These are phyloP conservation scores for Sandelia bainsii DNA, from an alignment of 2,797 vertebrate genomes.

Conservation along the genomic window DNA sequence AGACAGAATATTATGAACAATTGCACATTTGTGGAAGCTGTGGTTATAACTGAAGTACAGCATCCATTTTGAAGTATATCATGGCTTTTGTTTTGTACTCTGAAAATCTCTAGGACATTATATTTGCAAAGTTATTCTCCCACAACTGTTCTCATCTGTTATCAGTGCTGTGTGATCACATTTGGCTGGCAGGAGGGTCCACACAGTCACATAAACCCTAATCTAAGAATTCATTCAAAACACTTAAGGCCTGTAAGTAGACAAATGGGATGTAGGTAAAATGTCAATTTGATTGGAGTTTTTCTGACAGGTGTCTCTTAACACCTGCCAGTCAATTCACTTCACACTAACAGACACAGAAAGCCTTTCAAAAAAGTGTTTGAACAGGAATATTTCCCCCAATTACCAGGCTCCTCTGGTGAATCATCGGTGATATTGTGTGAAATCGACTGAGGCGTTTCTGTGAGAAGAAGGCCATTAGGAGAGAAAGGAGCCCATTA, in stretches of 20 bases:
- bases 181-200: background rate
- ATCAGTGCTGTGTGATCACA: background rate
- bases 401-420: constrained; percentile 59
- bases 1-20: too few species aligned
- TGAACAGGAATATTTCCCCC: constrained; percentile 49
- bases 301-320: constrained; percentile 6
- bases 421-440: constrained; percentile 64
- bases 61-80: too few species aligned
- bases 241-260: background rate
- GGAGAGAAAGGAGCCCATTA: constrained; percentile 70
- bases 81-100: background rate
- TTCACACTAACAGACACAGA: constrained; percentile 1
- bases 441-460: constrained; percentile 67
- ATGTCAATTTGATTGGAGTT: constrained; percentile 14
- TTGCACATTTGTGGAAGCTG: too few species aligned
- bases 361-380: constrained; percentile 24
- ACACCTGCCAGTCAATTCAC: constrained; percentile 23
- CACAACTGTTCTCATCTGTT: background rate
- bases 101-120: background rate
- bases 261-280: background rate
- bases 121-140: background rate
- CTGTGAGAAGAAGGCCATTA: constrained; percentile 56
- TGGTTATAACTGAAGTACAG: too few species aligned
- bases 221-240: constrained; percentile 5
- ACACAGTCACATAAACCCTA: background rate